Conservation (phyloP, 2,888 invertebrate species). For the Sepioteuthis lessoniana region DNA sequence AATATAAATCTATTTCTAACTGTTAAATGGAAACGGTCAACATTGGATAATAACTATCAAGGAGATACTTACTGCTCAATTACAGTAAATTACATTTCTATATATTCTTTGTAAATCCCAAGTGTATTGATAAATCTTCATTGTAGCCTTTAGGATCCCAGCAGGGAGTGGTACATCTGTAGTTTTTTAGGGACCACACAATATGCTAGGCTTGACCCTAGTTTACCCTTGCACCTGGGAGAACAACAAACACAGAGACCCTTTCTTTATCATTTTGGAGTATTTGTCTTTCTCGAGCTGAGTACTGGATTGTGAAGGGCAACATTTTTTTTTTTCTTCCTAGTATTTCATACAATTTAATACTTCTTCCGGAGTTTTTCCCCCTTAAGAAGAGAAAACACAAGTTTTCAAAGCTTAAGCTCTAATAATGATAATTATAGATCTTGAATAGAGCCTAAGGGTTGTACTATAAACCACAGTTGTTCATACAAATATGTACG, state of each 20-base stretch:
- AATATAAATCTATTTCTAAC: background rate
- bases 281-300: background rate
- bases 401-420: background rate
- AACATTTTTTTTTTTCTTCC: background rate
- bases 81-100: background rate
- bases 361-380: background rate
- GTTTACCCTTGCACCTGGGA: conserved; percentile 11
- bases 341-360: background rate
- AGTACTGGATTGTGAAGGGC: background rate
- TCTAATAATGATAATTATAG: conserved; percentile 21
- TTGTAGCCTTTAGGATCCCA: background rate
- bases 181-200: background rate
- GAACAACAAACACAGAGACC: background rate
- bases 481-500: background rate
- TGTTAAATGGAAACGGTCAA: background rate
- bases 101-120: background rate
- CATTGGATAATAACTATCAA: background rate
- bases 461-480: background rate
- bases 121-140: background rate
- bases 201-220: background rate
- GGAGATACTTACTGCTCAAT: background rate
- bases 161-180: background rate
- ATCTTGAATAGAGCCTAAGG: background rate
- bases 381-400: background rate
- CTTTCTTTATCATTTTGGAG: background rate